These are phyloP conservation scores for Stegostoma tigrinum DNA, from an alignment of 2,113 vertebrate species.

Conservation along the genomic window DNA sequence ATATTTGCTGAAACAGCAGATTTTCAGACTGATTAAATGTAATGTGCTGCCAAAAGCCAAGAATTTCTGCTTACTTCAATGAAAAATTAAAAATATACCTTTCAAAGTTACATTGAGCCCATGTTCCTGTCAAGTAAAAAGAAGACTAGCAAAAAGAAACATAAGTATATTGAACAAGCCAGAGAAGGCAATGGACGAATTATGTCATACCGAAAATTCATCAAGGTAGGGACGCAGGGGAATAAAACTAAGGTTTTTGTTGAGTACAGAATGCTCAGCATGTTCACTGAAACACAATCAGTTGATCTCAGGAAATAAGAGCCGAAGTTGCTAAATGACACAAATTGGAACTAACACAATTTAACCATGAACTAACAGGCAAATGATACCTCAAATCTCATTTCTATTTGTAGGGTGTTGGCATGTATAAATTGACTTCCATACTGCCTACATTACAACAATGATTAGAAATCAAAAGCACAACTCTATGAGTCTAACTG, in stretches of 20 bases:
- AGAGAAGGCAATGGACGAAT: too few species aligned
- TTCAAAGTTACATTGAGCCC: neutral
- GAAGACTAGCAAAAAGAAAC: neutral
- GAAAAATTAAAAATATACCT: neutral
- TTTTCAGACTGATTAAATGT: neutral
- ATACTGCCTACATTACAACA: neutral
- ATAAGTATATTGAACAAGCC: neutral
- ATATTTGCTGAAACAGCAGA: slow-evolving; percentile 1
- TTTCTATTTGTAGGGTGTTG: neutral
- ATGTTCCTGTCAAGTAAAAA: neutral
- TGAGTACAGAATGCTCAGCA: too few species aligned
- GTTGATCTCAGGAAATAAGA: neutral
- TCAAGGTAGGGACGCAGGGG: too few species aligned
- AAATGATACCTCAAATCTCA: neutral
- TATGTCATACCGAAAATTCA: too few species aligned
- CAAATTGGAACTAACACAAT: neutral
- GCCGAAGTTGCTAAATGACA: neutral
- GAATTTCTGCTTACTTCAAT: neutral
- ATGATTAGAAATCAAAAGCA: neutral
- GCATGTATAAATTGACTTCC: neutral
- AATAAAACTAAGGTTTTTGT: too few species aligned
- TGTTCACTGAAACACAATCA: neutral
- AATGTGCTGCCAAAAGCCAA: neutral
- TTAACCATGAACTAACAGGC: neutral
- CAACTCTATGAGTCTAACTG: too few species aligned